Evolutionary conservation across 2,113 vertebrate genomes (phyloP), one percentile per base, ranked within the genome.

Genomic region (Gobius niger): DNA sequence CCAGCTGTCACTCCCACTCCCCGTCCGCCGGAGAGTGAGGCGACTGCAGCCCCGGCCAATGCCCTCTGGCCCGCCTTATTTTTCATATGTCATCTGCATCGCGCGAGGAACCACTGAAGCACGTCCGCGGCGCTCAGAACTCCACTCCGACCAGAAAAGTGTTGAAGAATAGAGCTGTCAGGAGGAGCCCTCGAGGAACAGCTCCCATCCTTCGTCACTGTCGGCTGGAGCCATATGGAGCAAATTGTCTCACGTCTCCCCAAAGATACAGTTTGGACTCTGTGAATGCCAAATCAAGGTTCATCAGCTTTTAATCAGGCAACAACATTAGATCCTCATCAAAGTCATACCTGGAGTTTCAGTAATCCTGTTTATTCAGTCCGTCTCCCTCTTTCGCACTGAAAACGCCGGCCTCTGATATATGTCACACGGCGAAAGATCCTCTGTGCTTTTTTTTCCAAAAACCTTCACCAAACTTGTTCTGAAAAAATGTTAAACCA

Each of bases 121-220:
- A 83, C 75, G 84, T 79, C 89, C 79, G 86, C 86, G 80, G 24
- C 82, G 70, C 69, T 62, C 47, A 42, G 40, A 60, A 56, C 73
- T 77, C 50, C 68, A 81, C 78, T 82, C 80, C 82, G 66, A 41
- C 0, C 79, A 81, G 83, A 82, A 79, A 81, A 79, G 53, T 62
- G 70, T 70, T 63, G 81, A 72, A 72, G 77, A 83, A 85, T 82
- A 76, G 68, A 85, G 70, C 87, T 89, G 89, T 87, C 89, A 88
- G 74, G 64, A 61, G 24, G 66, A 61, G 24, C 82, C 82, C 73
- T 79, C 42, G 44, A 66, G 76, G 82, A 82, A 62, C 47, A 71
- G 24, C 70, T 76, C 74, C 62, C 75, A 78, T 63, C 76, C 44
- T 59, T 70, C 63, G 68, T 78, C 73, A 75, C 62, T 79, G 65